Base-by-base conservation (phyloP, 2,797 vertebrate genomes). In the Sebastiscus tertius region DNA sequence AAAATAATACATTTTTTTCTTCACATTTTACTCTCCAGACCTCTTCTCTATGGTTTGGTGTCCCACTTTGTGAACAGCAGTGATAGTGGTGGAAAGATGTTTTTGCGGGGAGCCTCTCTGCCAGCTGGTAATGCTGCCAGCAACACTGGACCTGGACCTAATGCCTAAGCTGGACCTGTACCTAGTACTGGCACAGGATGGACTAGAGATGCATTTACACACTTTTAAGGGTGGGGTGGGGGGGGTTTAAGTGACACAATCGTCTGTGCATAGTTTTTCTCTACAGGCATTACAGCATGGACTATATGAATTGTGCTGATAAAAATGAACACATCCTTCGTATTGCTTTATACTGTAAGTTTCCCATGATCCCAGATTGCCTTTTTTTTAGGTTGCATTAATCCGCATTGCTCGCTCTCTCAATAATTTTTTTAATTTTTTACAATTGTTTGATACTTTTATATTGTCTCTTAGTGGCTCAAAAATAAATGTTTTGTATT, bases 21-120 rank as follows among this genome's bases (percentile, higher is more conserved):
- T 59, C 5, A 34, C 24, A 34, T 84, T 92, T 82, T 88, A 81
- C 46, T 87, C 81, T 92, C 20, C 93, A 99, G 98, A 78, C 98
- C 98, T 82, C 97, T 99, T 71, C 85, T 99, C 4, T 99, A 99
- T 58, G 97, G 97, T 61, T 93, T 99, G 86, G 69, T 99, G 83
- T 94, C 96, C 81, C 96, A 97, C 89, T 97, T 99, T 80, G 89
- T 97, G 77, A 95, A 86, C 59, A 95, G 92, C 54, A 84, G 88
- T 82, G 95, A 96, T 46, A 75, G 88, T 14, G 74, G 73, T 60
- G 95, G 87, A 39, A 96, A 88, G 66, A 20, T 92, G 8, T 90
- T 95, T 71, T 87, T 96, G 22, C 94, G 93, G 75, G 87, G 86
- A 1, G 62, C 92, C 12, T 83, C 95, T 59, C 86, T 93, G 6